Percentiles rank a stretch among this genome's conserved stretches.
Conservation (phyloP, 2,888 invertebrate genomes). For the Drosophila silvestris region DNA sequence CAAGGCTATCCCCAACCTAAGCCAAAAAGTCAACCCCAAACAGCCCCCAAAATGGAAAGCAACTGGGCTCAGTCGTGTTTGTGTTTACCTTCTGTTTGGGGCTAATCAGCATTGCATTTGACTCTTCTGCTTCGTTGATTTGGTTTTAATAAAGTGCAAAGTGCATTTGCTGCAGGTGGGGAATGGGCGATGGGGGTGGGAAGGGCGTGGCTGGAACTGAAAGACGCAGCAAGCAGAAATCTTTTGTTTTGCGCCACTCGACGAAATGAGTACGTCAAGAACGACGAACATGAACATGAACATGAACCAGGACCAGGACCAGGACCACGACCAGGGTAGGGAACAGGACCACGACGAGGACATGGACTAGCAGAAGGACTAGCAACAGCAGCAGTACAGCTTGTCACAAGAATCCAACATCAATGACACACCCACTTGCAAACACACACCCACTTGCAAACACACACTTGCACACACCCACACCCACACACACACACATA, state of each 20-base stretch:
- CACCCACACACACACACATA: neutral
- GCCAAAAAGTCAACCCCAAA: no score
- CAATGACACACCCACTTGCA: constrained; percentile 55
- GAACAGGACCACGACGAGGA: constrained; percentile 1
- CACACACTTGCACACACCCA: no score
- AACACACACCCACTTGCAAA: constrained; percentile 10
- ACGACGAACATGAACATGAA: constrained; percentile 37
- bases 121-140: constrained; percentile 78
- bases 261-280: constrained; percentile 72
- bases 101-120: constrained; percentile 78
- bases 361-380: constrained; percentile 19
- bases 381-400: constrained; percentile 12
- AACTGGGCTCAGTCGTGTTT: neutral
- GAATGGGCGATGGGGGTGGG: neutral
- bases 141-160: constrained; percentile 80
- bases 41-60: neutral
- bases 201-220: constrained; percentile 16
- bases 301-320: constrained; percentile 13
- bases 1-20: constrained; percentile 13
- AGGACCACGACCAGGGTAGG: constrained; percentile 2
- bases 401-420: constrained; percentile 45
- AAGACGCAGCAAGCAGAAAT: constrained; percentile 66
- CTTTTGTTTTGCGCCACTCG: constrained; percentile 78
- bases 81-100: constrained; percentile 7
- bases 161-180: constrained; percentile 46